Base-by-base conservation (phyloP, 2,888 invertebrate genomes). In the Andrena bicolor region DNA sequence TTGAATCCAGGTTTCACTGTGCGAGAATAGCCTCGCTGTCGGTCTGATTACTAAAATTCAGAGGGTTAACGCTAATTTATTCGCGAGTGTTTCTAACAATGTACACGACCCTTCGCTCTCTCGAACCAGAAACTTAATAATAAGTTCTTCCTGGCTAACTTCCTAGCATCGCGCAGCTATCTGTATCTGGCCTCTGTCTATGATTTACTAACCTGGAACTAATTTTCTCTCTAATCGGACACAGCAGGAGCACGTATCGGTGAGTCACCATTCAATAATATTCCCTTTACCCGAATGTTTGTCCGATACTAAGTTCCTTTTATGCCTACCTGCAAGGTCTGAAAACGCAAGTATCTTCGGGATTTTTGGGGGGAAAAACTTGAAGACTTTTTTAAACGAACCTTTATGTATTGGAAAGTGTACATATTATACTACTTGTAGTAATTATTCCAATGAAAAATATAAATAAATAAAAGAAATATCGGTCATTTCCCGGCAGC, bases 181-280 rank as follows among this genome's bases (percentile, higher is more conserved):
- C 76, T 82, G 74, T 88, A 71, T 85, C 88, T 87, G 84, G 76
- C 75, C 79, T 86, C 77, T 86, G 71, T 87, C 76, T 87, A 82
- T 86, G 82, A 87, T 89, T 88, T 87, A 92, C 90, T 92, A 92
- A 92, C 89, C 68, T 89, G 89, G 86, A 90, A 86, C 88, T 91
- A 89, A 91, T 90, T 92, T 93, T 93, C 85, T 93, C 90, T 92
- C 90, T 93, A 87, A 90, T 89, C 58, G 90, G 90, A 87, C 88
- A 90, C 92, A 92, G 92, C 93, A 88, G 94, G 94, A 93, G 94
- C 94, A 89, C 94, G 94, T 87, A 93, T 94, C 68, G 94, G 94
- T 94, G 92, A 94, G 94, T 94, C 82, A 74, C 71, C 10, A 76
- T 84, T 65, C 2, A 53, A 73, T 65, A 20, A 23, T 76, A 41